Percentiles rank a stretch among this genome's conserved stretches.
Conservation (phyloP, 1,140 invertebrate genomes). For the Drosophila pruinosa region DNA sequence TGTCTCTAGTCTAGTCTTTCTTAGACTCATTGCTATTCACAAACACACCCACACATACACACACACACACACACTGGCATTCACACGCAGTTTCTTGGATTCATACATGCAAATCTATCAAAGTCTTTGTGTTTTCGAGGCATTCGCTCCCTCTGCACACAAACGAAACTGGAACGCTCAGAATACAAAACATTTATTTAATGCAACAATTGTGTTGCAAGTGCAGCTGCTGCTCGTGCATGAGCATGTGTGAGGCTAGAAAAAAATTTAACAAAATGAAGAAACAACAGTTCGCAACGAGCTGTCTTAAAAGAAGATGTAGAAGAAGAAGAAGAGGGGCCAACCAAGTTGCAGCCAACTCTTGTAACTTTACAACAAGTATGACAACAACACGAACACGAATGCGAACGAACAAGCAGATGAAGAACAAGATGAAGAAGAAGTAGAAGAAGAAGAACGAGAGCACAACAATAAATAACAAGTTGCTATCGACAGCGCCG, state of each 20-base stretch:
- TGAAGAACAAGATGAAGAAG: background rate
- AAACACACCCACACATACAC: background rate
- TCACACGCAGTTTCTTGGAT: slow-evolving; percentile 10
- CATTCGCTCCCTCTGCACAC: background rate
- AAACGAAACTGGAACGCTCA: slow-evolving; percentile 20
- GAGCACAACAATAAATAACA: slow-evolving; percentile 11
- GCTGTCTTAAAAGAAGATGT: no score
- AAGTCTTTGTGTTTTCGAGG: slow-evolving; percentile 59
- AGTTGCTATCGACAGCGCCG: slow-evolving; percentile 54
- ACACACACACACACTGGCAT: slow-evolving; percentile 6
- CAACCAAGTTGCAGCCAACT: slow-evolving; percentile 21
- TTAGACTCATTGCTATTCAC: slow-evolving; percentile 17
- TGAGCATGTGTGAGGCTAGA: background rate
- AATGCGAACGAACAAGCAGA: slow-evolving; percentile 2
- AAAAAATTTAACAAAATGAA: slow-evolving; percentile 23
- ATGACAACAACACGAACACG: slow-evolving; percentile 4
- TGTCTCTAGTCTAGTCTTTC: slow-evolving; percentile 10
- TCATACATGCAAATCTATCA: slow-evolving; percentile 68
- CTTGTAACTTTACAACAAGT: background rate
- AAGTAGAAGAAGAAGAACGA: slow-evolving; percentile 2
- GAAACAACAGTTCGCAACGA: slow-evolving; percentile 22
- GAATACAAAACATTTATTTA: slow-evolving; percentile 68
- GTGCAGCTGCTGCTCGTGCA: slow-evolving; percentile 46
- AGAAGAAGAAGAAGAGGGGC: background rate
- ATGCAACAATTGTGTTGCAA: slow-evolving; percentile 76